Conservation (phyloP, 2,113 vertebrate genomes). For the Quiscalus mexicanus region DNA sequence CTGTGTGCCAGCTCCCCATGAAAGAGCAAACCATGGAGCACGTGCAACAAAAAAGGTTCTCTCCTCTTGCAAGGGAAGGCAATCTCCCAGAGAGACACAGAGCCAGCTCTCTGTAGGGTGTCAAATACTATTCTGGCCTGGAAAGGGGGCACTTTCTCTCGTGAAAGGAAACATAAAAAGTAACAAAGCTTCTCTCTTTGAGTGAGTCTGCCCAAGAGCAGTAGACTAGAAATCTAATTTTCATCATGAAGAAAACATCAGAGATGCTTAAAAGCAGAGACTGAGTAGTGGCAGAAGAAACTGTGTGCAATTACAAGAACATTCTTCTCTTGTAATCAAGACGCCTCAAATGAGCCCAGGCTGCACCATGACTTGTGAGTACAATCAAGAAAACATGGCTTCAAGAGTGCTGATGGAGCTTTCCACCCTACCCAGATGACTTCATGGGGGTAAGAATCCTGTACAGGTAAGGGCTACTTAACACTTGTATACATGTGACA, state of each 20-base stretch:
- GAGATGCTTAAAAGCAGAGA: not conserved
- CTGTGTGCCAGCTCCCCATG: conserved; percentile 8
- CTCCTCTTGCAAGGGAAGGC: not conserved
- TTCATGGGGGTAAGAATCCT: not conserved
- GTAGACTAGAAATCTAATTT: not conserved
- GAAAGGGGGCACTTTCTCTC: not conserved
- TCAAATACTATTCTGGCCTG: not conserved
- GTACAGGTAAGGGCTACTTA: not conserved
- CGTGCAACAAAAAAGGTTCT: not conserved
- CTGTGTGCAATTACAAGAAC: not conserved
- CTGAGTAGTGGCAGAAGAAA: not conserved
- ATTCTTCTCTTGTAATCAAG: not conserved
- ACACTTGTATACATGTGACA: not conserved
- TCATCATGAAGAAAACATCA: not conserved
- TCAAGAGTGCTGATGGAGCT: not conserved
- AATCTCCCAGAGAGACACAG: not conserved
- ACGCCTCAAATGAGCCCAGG: not conserved
- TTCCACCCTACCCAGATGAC: not conserved
- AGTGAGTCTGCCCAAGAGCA: not conserved
- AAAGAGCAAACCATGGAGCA: not conserved
- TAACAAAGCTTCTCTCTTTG: not conserved
- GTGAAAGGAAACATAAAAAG: not conserved
- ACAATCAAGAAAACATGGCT: not conserved
- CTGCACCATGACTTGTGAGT: not conserved
- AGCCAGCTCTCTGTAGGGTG: not conserved